These are phyloP conservation scores for Eumeta japonica DNA, from an alignment of 1,140 invertebrate species.

Conservation along the genomic window DNA sequence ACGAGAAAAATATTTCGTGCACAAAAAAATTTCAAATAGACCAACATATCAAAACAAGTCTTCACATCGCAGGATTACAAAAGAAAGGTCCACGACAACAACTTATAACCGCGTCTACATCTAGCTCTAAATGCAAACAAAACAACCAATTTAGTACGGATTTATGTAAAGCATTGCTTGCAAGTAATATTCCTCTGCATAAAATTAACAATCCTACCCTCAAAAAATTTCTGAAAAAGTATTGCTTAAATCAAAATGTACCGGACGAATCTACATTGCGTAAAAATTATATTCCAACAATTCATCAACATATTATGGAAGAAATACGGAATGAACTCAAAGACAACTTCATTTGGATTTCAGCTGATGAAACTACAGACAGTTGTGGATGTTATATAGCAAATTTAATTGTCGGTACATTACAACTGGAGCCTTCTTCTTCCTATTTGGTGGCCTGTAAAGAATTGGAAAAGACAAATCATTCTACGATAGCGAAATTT, in stretches of 20 bases:
- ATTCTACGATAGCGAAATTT: neutral
- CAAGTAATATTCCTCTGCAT: neutral
- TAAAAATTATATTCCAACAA: conserved; percentile 1
- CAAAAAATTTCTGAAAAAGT: neutral
- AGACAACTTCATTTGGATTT: conserved; percentile 1
- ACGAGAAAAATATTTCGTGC: conserved; percentile 1
- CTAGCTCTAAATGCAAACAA: neutral
- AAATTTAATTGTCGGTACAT: conserved; percentile 1
- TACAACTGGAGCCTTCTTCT: neutral
- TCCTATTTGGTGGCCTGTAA: conserved; percentile 1
- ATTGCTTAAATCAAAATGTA: conserved; percentile 1
- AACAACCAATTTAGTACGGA: conserved; percentile 1
- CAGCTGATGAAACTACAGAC: neutral
- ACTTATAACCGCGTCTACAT: neutral
- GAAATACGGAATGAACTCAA: neutral
- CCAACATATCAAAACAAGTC: conserved; percentile 1
- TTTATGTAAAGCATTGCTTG: neutral
- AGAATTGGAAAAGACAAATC: conserved; percentile 1
- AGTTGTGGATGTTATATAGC: neutral
- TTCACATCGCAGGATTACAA: conserved; percentile 1
- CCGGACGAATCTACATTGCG: neutral
- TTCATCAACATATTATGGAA: conserved; percentile 1
- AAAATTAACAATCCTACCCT: conserved; percentile 1
- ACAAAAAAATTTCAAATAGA: conserved; percentile 1
- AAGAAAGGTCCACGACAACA: conserved; percentile 1